These are phyloP conservation scores for Neofelis nebulosa DNA, from an alignment of 2,113 vertebrate genomes.

Conservation along the genomic window DNA sequence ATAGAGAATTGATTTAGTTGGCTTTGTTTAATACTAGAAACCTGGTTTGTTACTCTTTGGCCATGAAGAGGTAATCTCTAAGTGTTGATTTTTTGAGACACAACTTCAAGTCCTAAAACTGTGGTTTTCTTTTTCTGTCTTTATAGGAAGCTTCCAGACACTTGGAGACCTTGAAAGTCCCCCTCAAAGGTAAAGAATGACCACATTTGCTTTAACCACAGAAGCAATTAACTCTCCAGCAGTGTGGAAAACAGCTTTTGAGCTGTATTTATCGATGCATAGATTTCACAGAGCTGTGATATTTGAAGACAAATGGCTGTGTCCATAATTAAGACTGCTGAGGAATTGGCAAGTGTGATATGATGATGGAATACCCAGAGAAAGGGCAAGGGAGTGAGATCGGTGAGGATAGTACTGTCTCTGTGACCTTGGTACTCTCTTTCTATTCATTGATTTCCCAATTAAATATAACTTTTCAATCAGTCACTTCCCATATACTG, in stretches of 20 bases:
- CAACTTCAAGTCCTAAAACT: not conserved
- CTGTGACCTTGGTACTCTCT: slow-evolving; percentile 79
- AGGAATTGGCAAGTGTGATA: slow-evolving; percentile 85
- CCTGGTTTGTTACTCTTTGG: not conserved
- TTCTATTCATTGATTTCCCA: slow-evolving; percentile 84
- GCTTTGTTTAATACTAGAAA: slow-evolving; percentile 32
- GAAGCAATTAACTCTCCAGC: slow-evolving; percentile 86
- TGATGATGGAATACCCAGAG: slow-evolving; percentile 83
- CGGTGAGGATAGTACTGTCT: slow-evolving; percentile 80
- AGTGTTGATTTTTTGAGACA: not conserved
- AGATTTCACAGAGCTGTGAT: slow-evolving; percentile 85
- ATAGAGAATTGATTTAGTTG: slow-evolving; percentile 35
- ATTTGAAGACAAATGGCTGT: slow-evolving; percentile 87
- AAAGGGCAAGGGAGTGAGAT: slow-evolving; percentile 81
- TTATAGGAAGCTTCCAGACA: slow-evolving; percentile 38
- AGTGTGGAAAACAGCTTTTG: slow-evolving; percentile 85
- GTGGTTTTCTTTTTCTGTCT: slow-evolving; percentile 61
- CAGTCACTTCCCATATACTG: slow-evolving; percentile 80
- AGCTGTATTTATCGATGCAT: slow-evolving; percentile 87
- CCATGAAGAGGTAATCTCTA: not conserved
- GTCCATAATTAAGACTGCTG: slow-evolving; percentile 84
- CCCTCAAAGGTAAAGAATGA: slow-evolving; percentile 79
- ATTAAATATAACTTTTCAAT: slow-evolving; percentile 85
- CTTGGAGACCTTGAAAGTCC: slow-evolving; percentile 77
- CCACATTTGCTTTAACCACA: slow-evolving; percentile 79